Percentiles rank a stretch among this genome's conserved stretches.
phyloP scores from a whole-genome alignment of 2,888 invertebrate species.

The Trachelus stipa region DNA sequence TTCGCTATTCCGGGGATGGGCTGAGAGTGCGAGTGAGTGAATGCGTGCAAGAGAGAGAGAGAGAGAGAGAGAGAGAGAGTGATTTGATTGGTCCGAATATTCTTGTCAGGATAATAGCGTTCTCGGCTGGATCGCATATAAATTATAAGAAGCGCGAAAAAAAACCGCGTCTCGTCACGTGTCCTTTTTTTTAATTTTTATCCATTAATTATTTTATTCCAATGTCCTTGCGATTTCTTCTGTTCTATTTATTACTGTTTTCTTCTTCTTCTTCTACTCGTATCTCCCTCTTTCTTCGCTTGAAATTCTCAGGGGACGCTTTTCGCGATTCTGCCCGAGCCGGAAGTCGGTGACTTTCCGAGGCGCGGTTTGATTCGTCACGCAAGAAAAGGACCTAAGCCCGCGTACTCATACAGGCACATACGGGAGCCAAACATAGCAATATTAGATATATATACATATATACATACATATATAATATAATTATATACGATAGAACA shows the following conservation, averaged over 20 bases:
- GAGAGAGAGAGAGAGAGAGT: no score
- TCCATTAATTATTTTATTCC: neutral
- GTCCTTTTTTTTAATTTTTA: neutral
- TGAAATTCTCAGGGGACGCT: neutral
- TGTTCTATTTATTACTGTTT: neutral
- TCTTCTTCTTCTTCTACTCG: neutral
- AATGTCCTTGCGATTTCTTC: neutral
- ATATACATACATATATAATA: conserved; percentile 19
- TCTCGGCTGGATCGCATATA: neutral
- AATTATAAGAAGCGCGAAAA: neutral
- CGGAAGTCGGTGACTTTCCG: neutral
- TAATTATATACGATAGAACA: conserved; percentile 35
- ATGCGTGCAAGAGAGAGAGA: neutral
- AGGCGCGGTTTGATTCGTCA: neutral
- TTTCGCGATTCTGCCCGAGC: no score
- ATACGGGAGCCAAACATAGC: conserved; percentile 59
- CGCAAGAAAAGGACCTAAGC: conserved; percentile 25
- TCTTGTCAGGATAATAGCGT: neutral
- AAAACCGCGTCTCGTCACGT: neutral
- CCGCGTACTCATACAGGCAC: conserved; percentile 46
- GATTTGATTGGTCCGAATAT: neutral
- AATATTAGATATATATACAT: conserved; percentile 55
- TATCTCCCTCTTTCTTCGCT: neutral
- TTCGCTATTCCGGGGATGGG: neutral
- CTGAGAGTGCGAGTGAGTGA: neutral